Conservation (phyloP, 2,797 vertebrate species). For the Synaphobranchus kaupii region DNA sequence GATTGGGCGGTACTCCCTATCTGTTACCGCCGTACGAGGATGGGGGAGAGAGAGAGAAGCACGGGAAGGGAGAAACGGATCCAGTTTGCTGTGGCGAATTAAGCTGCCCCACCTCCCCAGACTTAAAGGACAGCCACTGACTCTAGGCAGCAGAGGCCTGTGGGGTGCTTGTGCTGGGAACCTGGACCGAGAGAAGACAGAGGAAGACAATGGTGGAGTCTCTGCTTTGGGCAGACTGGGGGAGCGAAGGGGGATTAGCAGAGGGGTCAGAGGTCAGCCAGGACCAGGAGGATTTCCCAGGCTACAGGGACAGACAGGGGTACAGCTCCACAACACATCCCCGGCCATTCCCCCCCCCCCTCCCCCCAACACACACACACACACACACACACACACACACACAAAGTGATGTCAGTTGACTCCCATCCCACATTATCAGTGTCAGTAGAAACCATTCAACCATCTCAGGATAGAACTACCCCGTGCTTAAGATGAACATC, state of each 20-base stretch:
- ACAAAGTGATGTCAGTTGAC: background rate
- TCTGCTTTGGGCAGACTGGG: conserved; percentile 66
- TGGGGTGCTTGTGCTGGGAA: background rate
- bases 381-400: background rate
- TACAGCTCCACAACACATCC: background rate
- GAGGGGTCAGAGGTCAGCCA: conserved; percentile 83
- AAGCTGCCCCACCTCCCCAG: background rate
- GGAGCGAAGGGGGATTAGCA: conserved; percentile 84
- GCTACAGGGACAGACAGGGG: conserved; percentile 62
- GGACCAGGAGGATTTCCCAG: conserved; percentile 86
- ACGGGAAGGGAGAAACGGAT: background rate
- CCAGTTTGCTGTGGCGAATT: background rate
- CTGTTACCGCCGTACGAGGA: background rate
- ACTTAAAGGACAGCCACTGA: background rate
- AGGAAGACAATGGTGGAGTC: conserved; percentile 56
- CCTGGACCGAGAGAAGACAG: conserved; percentile 69
- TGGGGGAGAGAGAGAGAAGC: background rate
- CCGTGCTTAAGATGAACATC: background rate
- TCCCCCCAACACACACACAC: background rate
- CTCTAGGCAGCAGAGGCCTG: background rate
- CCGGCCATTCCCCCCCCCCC: background rate
- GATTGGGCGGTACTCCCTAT: background rate
- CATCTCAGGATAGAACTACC: background rate
- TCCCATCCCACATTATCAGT: conserved; percentile 1
- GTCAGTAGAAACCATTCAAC: conserved; percentile 8